Conservation (phyloP, 2,797 vertebrate species). For the Sebastes hubbsi region DNA sequence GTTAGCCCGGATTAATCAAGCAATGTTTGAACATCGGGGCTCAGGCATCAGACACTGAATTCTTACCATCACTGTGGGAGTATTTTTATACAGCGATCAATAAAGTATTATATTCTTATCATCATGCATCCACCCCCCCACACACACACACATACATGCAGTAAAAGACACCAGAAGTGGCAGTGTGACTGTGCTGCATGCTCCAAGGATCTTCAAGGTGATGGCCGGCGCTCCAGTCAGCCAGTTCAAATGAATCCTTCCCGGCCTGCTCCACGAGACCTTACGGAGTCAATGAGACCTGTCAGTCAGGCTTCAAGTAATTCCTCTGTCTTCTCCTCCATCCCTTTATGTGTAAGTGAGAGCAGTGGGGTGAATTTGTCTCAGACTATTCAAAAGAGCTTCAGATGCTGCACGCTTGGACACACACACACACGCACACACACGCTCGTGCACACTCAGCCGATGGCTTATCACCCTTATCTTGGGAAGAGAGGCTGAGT, state of each 20-base stretch:
- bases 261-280: slow-evolving; percentile 18
- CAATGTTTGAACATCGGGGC: not conserved
- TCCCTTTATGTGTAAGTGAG: slow-evolving; percentile 38
- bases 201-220: slow-evolving; percentile 46
- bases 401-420: slow-evolving; percentile 33
- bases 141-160: not conserved
- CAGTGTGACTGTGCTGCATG: not conserved
- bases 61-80: not conserved
- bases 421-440: not conserved
- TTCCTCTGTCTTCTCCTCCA: slow-evolving; percentile 30
- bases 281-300: slow-evolving; percentile 36
- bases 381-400: slow-evolving; percentile 38
- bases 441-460: slow-evolving; percentile 4
- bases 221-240: slow-evolving; percentile 23
- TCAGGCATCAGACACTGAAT: not conserved
- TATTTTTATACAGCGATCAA: not conserved
- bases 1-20: not conserved
- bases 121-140: not conserved
- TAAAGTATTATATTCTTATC: not conserved
- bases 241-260: slow-evolving; percentile 41
- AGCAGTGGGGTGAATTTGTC: slow-evolving; percentile 30
- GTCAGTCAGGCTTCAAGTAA: slow-evolving; percentile 50
- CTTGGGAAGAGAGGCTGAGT: slow-evolving; percentile 40
- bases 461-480: slow-evolving; percentile 58
- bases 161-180: not conserved